Base-by-base conservation (phyloP, 2,888 invertebrate species). In the Nomada fabriciana region DNA sequence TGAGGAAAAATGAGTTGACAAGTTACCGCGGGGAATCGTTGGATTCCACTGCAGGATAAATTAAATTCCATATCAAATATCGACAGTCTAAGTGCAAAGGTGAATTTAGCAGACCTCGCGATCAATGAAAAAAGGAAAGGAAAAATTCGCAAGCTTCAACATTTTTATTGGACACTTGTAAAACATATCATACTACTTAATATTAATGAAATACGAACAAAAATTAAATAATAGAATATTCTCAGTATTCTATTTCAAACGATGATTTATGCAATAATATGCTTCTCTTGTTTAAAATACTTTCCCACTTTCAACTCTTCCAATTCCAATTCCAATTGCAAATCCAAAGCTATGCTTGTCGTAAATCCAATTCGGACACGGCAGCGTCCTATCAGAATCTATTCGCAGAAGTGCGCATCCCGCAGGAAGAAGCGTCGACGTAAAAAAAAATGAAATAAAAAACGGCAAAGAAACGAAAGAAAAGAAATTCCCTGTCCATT, bases 1-100 rank as follows among this genome's bases (percentile, higher is more conserved):
- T 76, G 81, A 67, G 83, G 87, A 83, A 82, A 85, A 86, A 86
- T 74, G 79, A 83, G 84, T 71, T 69, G 86, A 75, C 72, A 60
- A 23, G 52, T 43, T 52, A 60, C 25, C 52, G 13, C 25, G 42
- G 15, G 7, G 25, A 42, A 29, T 55, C 43, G 25, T 53, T 59
- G 36, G 10, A 52, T 64, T 52, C 53, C 50, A 25, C n/a, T 23
- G 18, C 3, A 13, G 60, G n/a, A 73, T 65, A 67, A 78, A 70
- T 81, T 73, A 70, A 55, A 67, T 50, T 42, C n/a, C 25, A 50
- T 50, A 64, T 47, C n/a, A 13, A 4, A 42, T 9, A 59, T 52
- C 60, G 53, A 52, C 47, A 7, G 10, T 5, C 0, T 50, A 61
- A 61, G 25, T 13, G 47, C 67, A 20, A 13, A 20, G 15, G 20